Evolutionary conservation across 2,797 vertebrate genomes (phyloP), one percentile per base, ranked within the genome.

Genomic region (Microcaecilia unicolor): DNA sequence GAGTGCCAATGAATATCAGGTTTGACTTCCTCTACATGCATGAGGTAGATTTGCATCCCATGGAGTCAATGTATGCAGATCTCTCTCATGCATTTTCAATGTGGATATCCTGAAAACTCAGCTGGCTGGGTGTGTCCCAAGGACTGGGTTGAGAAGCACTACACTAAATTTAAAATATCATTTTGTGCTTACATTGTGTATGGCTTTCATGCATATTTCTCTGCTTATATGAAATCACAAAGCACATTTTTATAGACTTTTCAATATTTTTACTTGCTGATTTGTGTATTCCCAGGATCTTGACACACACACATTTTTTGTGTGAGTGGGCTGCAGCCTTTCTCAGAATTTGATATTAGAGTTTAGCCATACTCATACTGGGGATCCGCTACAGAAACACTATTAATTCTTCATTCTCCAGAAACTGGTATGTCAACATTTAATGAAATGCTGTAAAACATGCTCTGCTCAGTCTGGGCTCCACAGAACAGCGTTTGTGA

Each of bases 141-240:
- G n/a, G n/a, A n/a, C n/a, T n/a, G n/a, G n/a, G n/a, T n/a, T n/a
- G n/a, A n/a, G n/a, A n/a, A n/a, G n/a, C n/a, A n/a, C n/a, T n/a
- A n/a, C n/a, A n/a, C 34, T 35, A 13, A 43, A 15, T 4, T 45
- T 25, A 14, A 33, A 42, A 51, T n/a, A n/a, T n/a, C n/a, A n/a
- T n/a, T n/a, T n/a, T n/a, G n/a, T n/a, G n/a, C n/a, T n/a, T n/a
- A n/a, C n/a, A n/a, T n/a, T n/a, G n/a, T n/a, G n/a, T n/a, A n/a
- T n/a, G n/a, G 25, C 15, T 37, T 22, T 24, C 1, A 10, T 15
- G 5, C 13, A 15, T 22, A 34, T 25, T 15, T 6, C 7, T 5
- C 21, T 4, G 5, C 17, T 12, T 18, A 17, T 6, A 31, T 13
- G n/a, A 28, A 40, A 19, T 1, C 22, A 15, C 14, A 17, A 4